phyloP scores from a whole-genome alignment of 2,113 vertebrate genomes.

The Sorex araneus region DNA sequence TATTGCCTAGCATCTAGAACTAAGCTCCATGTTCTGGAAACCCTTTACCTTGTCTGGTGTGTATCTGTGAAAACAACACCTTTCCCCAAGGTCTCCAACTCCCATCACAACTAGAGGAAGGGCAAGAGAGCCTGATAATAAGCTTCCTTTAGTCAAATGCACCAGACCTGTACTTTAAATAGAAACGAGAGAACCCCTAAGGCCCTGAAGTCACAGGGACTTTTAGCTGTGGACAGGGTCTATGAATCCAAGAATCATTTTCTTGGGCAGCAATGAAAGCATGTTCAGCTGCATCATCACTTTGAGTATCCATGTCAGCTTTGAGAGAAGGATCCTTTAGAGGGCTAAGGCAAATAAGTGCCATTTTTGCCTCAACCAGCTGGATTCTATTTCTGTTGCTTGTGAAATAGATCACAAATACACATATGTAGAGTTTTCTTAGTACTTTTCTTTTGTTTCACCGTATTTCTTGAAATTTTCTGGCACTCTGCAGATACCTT shows the following conservation, averaged over 20 bases:
- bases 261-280: neutral
- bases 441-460: no score
- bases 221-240: neutral
- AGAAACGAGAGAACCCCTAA: neutral
- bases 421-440: neutral
- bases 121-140: neutral
- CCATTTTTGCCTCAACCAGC: neutral
- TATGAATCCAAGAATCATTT: neutral
- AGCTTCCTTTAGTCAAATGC: neutral
- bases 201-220: neutral
- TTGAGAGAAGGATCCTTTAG: no score
- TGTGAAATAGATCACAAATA: neutral
- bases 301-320: neutral
- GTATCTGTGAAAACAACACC: no score
- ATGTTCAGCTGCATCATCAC: neutral
- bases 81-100: no score
- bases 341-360: neutral
- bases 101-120: neutral
- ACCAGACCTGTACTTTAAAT: neutral
- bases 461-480: neutral
- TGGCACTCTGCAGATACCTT: neutral
- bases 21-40: neutral
- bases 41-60: fast-evolving
- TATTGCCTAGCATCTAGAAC: neutral
- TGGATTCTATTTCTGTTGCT: neutral